Evolutionary conservation across 2,797 vertebrate species (phyloP).

Genomic region (Rhinella marina): DNA sequence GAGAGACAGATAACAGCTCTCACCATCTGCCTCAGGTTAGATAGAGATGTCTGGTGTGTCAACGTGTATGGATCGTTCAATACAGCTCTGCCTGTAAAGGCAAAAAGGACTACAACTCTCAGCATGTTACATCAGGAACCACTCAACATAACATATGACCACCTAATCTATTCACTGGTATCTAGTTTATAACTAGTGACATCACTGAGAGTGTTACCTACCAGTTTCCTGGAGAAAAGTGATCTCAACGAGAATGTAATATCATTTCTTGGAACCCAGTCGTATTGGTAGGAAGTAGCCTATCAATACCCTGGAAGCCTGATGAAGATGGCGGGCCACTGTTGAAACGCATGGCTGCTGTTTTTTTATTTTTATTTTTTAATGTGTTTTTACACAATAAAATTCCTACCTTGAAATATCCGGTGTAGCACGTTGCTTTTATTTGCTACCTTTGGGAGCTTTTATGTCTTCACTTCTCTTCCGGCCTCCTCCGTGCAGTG

Average conservation of each 20-base stretch:
- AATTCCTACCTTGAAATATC: no score
- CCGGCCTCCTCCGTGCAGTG: no score
- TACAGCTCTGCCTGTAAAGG: not conserved
- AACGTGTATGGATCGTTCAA: not conserved
- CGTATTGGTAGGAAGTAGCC: not conserved
- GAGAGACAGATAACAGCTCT: not conserved
- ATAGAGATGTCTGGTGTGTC: not conserved
- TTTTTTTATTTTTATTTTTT: no score
- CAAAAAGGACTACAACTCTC: slow-evolving; percentile 1
- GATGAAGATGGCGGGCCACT: no score
- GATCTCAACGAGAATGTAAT: not conserved
- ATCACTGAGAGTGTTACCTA: not conserved
- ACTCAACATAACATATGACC: not conserved
- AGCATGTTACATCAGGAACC: not conserved
- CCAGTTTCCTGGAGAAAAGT: not conserved
- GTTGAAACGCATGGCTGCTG: no score
- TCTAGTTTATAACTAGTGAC: not conserved
- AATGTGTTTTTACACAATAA: no score
- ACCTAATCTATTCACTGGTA: not conserved
- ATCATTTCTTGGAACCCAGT: not conserved
- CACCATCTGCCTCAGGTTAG: slow-evolving; percentile 29
- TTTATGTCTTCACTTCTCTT: no score
- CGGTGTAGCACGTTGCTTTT: no score
- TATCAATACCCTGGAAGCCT: no score
- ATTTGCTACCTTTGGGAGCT: no score